Evolutionary conservation across 2,113 vertebrate species (phyloP).

Genomic region (Murina feae): DNA sequence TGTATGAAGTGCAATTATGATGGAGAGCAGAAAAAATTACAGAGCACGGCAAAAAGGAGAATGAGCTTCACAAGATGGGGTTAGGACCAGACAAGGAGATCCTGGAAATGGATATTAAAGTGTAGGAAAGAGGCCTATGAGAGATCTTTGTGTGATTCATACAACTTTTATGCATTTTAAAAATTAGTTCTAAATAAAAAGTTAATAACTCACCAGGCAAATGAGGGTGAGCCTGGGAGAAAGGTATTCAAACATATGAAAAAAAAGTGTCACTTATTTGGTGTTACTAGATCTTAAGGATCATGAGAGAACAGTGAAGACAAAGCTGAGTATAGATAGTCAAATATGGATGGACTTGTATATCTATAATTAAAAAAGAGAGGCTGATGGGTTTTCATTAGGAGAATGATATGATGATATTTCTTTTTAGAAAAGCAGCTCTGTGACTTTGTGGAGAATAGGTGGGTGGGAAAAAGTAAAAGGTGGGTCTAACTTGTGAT

Average conservation of each 20-base stretch:
- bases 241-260: neutral
- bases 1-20: neutral
- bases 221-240: neutral
- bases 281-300: neutral
- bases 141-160: neutral
- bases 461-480: neutral
- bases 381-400: neutral
- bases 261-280: neutral
- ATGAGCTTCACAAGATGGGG: neutral
- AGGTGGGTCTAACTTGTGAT: neutral
- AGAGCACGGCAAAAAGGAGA: neutral
- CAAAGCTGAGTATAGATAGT: neutral
- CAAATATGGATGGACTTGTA: neutral
- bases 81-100: neutral
- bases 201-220: neutral
- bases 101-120: neutral
- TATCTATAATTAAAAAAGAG: neutral
- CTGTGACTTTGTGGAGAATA: neutral
- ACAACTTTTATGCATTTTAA: neutral
- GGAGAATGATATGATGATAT: neutral
- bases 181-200: slow-evolving; percentile 17
- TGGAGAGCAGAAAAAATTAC: neutral
- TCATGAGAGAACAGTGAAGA: neutral
- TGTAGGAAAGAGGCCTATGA: neutral
- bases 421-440: neutral